Conservation (phyloP, 2,888 invertebrate species). For the Cepaea hortensis region DNA sequence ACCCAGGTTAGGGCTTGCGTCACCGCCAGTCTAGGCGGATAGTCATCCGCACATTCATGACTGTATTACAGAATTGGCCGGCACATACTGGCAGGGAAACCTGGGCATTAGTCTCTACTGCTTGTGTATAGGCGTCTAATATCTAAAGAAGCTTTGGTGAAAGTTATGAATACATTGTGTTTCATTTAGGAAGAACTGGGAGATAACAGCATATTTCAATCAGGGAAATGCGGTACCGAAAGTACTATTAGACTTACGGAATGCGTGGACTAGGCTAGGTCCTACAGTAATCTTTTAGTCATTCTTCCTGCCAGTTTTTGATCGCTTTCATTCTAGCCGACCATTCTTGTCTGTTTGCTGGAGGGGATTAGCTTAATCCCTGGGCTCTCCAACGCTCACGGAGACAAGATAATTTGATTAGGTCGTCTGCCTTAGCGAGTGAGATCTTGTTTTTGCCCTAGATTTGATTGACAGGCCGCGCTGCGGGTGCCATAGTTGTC, state of each 20-base stretch:
- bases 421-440: conserved; percentile 38
- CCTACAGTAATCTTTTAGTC: conserved; percentile 33
- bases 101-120: neutral
- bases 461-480: conserved; percentile 39
- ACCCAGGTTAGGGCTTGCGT: neutral
- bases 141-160: neutral
- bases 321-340: conserved; percentile 35
- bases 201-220: conserved; percentile 2
- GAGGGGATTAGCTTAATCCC: conserved; percentile 44
- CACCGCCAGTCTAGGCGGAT: neutral
- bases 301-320: conserved; percentile 23
- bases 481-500: conserved; percentile 17
- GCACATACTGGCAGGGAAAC: neutral
- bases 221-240: neutral
- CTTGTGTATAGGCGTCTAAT: neutral
- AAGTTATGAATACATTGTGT: neutral
- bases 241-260: neutral
- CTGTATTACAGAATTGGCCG: neutral
- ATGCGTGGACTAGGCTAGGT: neutral
- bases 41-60: neutral
- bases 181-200: neutral
- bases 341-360: conserved; percentile 38
- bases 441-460: conserved; percentile 30
- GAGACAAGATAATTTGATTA: conserved; percentile 50
- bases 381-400: conserved; percentile 32